phyloP scores from a whole-genome alignment of 2,888 invertebrate species.

The Protonemura montana region DNA sequence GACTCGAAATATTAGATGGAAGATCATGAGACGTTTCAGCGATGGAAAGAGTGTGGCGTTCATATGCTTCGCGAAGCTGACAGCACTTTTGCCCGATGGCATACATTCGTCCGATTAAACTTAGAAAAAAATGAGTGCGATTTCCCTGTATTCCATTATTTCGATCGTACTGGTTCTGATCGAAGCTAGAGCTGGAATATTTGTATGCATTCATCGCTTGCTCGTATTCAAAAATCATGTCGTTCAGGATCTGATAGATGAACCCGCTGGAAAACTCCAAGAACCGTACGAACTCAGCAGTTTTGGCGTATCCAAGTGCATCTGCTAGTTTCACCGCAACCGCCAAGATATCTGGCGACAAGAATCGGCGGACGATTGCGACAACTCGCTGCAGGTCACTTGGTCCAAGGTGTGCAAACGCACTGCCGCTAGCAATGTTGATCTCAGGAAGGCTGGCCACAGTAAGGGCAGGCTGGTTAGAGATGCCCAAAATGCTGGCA shows the following conservation, averaged over 20 bases:
- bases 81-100: not conserved
- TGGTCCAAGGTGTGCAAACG: not conserved
- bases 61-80: not conserved
- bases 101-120: not conserved
- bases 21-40: not conserved
- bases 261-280: constrained; percentile 12
- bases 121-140: not conserved
- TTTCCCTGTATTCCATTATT: not conserved
- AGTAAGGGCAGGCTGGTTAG: not conserved
- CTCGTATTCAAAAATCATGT: constrained; percentile 21
- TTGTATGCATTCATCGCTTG: constrained; percentile 9
- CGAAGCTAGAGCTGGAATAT: not conserved
- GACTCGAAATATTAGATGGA: not conserved
- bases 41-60: not conserved
- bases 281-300: not conserved
- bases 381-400: not conserved
- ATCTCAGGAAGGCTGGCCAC: constrained; percentile 9
- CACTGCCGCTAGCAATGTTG: not conserved
- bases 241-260: constrained; percentile 4
- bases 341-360: not conserved
- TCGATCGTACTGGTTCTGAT: constrained; percentile 16
- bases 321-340: constrained; percentile 20
- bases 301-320: not conserved
- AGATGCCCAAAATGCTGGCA: not conserved
- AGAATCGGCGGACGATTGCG: not conserved